Evolutionary conservation across 2,888 invertebrate genomes (phyloP).

Genomic region (Nomada ferruginata): DNA sequence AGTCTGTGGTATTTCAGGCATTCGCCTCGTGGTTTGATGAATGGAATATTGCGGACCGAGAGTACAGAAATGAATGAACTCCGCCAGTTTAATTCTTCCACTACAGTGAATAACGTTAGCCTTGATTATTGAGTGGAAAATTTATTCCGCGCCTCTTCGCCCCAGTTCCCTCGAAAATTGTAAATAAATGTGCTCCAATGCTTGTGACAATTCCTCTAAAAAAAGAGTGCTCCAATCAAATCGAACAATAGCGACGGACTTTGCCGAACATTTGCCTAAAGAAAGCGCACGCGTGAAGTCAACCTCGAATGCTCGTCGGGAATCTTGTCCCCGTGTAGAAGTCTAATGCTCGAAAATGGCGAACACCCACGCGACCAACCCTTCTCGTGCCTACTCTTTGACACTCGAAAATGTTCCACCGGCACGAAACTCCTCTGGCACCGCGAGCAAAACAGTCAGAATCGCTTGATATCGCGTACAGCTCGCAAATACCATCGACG

Average conservation of each 20-base stretch:
- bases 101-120: no score
- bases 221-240: no score
- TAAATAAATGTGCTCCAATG: no score
- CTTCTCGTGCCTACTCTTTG: neutral
- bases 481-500: slow-evolving; percentile 31
- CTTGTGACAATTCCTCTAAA: no score
- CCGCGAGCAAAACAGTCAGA: neutral
- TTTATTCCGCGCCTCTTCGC: no score
- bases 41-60: neutral
- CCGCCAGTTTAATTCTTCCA: no score
- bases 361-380: slow-evolving; percentile 10
- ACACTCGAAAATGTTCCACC: neutral
- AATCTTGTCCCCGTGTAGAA: neutral
- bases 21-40: neutral
- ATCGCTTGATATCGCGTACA: slow-evolving; percentile 16
- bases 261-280: neutral
- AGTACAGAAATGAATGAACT: neutral
- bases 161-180: no score
- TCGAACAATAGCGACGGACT: no score
- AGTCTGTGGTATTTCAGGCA: neutral
- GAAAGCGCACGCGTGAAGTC: neutral
- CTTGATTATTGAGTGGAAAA: no score
- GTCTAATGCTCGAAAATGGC: slow-evolving; percentile 11
- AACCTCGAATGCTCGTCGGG: no score
- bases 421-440: neutral